Evolutionary conservation across 2,888 invertebrate species (phyloP).

Genomic region (Latrodectus elegans): DNA sequence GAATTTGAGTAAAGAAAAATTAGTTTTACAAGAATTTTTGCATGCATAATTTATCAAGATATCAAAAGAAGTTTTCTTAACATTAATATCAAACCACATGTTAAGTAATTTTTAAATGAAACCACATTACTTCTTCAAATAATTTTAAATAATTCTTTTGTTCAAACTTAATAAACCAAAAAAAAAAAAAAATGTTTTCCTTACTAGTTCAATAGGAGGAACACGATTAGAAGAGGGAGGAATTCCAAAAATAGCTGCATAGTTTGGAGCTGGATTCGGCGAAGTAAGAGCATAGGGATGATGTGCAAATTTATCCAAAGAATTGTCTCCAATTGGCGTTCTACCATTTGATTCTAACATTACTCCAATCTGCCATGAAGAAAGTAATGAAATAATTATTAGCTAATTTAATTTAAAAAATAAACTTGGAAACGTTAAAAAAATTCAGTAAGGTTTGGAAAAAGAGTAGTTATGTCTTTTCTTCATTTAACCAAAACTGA

Average conservation of each 20-base stretch:
- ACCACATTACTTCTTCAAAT: background rate
- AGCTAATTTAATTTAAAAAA: too few relatives aligned
- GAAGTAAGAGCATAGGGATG: conserved; percentile 64
- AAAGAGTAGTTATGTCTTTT: background rate
- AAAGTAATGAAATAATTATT: background rate
- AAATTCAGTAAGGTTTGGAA: background rate
- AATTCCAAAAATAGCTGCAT: conserved; percentile 53
- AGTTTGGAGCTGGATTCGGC: conserved; percentile 28
- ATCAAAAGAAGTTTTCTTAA: too few relatives aligned
- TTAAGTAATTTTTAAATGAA: too few relatives aligned
- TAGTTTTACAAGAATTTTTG: background rate
- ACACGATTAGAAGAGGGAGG: background rate
- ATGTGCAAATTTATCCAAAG: conserved; percentile 60
- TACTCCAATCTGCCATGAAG: conserved; percentile 49
- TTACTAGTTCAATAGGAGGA: conserved; percentile 43
- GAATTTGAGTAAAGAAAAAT: background rate
- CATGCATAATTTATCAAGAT: too few relatives aligned
- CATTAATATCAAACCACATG: too few relatives aligned
- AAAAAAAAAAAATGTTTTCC: background rate
- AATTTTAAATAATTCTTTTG: background rate
- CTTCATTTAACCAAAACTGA: background rate
- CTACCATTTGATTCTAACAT: conserved; percentile 54
- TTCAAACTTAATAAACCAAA: background rate
- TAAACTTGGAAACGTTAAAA: too few relatives aligned
- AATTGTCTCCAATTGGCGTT: conserved; percentile 43